A percentile compares a stretch with the other conserved stretches of the same genome.
Conservation (phyloP, 2,888 invertebrate genomes). For the Caenorhabditis uteleia region DNA sequence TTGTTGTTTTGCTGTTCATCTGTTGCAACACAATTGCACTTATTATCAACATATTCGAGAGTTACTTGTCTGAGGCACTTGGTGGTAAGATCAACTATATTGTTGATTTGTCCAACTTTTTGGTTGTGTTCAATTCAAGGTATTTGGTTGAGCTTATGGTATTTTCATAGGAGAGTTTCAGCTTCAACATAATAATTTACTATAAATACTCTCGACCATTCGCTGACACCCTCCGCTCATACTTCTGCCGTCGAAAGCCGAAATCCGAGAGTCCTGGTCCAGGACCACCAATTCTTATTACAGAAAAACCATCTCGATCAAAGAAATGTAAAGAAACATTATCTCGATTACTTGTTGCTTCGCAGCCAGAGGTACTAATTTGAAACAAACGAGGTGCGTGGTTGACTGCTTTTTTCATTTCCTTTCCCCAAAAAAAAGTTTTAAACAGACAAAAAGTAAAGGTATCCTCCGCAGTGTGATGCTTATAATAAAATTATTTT, state of each 20-base stretch:
- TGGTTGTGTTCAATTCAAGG: slow-evolving; percentile 69
- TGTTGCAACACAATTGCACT: slow-evolving; percentile 67
- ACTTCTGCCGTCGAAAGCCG: slow-evolving; percentile 47
- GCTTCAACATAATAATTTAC: slow-evolving; percentile 69
- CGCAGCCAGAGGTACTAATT: slow-evolving; percentile 53
- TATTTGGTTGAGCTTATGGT: slow-evolving; percentile 3
- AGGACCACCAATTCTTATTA: slow-evolving; percentile 42
- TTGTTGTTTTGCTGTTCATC: slow-evolving; percentile 69
- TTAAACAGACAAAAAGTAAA: not conserved
- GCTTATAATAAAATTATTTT: not conserved
- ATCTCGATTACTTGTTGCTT: slow-evolving; percentile 43
- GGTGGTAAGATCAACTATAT: slow-evolving; percentile 65
- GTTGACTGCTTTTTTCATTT: slow-evolving; percentile 22
- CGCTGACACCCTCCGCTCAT: slow-evolving; percentile 54
- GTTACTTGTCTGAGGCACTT: slow-evolving; percentile 47
- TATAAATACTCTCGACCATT: slow-evolving; percentile 65
- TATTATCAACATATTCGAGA: slow-evolving; percentile 66
- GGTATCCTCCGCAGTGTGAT: not conserved
- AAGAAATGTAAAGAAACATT: slow-evolving; percentile 48
- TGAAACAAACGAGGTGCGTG: slow-evolving; percentile 35
- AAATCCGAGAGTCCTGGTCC: slow-evolving; percentile 32
- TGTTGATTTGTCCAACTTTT: slow-evolving; percentile 67
- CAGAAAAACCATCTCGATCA: slow-evolving; percentile 36
- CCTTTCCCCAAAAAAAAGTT: no score
- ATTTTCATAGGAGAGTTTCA: slow-evolving; percentile 11